phyloP scores from a whole-genome alignment of 2,888 invertebrate species.

The Nemotelus nigrinus region DNA sequence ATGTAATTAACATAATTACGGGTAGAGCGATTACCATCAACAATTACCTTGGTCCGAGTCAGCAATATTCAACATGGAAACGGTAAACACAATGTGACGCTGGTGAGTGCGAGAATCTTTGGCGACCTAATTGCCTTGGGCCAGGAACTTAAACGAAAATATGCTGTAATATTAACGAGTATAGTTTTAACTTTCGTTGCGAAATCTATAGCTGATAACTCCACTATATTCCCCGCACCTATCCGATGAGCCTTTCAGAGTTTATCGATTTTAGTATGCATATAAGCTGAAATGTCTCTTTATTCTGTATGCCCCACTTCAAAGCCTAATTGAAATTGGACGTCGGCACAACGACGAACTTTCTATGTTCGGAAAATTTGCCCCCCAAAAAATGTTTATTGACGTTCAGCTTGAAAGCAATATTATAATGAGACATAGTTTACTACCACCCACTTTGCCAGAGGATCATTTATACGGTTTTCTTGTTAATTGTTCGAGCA shows the following conservation, averaged over 20 bases:
- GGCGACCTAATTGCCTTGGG: slow-evolving; percentile 24
- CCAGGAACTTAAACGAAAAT: slow-evolving; percentile 2
- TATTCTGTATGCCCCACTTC: too few species aligned
- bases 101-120: slow-evolving; percentile 2
- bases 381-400: too few species aligned
- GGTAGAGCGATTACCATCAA: slow-evolving; percentile 53
- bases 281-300: too few species aligned
- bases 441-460: slow-evolving; percentile 25
- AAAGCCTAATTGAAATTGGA: too few species aligned
- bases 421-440: slow-evolving; percentile 48
- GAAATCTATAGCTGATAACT: too few species aligned
- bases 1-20: slow-evolving; percentile 55
- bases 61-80: slow-evolving; percentile 35
- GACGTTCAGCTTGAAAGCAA: slow-evolving; percentile 25
- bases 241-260: too few species aligned
- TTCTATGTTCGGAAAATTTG: too few species aligned
- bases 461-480: slow-evolving; percentile 34
- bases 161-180: too few species aligned
- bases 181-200: too few species aligned
- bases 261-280: too few species aligned
- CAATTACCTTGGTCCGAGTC: slow-evolving; percentile 51
- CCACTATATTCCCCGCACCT: too few species aligned
- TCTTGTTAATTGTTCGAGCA: slow-evolving; percentile 47
- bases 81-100: slow-evolving; percentile 37
- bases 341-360: too few species aligned